Base-by-base conservation (phyloP, 2,113 vertebrate species). In the Scopus umbretta region DNA sequence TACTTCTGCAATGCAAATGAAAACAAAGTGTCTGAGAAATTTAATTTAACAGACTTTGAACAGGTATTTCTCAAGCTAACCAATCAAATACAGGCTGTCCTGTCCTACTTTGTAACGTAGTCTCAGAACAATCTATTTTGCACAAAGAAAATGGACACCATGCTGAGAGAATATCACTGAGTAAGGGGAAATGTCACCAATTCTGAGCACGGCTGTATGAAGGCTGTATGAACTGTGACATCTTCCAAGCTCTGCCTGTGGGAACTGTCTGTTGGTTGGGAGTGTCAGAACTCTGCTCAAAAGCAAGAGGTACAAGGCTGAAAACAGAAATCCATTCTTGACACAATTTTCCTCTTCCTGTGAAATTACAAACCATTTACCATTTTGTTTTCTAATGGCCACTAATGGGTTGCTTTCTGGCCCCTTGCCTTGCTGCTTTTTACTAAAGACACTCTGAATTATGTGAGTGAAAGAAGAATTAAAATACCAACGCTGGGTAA, bases 71-170 rank as follows among this genome's bases (percentile, higher is more conserved):
- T 10, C 62, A 65, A 36, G 29, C 19, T 32, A 43, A 30, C 16
- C 55, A 30, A 29, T 7, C 22, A 25, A 36, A 70, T 3, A 9
- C 0, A 9, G 38, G 36, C 9, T 65, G 15, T 47, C 52, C 45
- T 13, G 1, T 5, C 16, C 1, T 2, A 4, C 1, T 1, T 19
- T 17, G 47, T 13, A 61, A 21, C 10, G 1, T 1, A 22, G 18
- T 6, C 29, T 34, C 11, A 38, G 43, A 34, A 73, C 67, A 72
- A 29, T 5, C 30, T 29, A 5, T 27, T 55, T 19, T 40, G 43
- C 62, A 55, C 27, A 25, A 27, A 56, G 85, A 40, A 63, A 74
- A 71, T 3, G n/a, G 53, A 7, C 50, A 59, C 16, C 1, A 20
- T 14, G 38, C 36, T 2, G 16, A 72, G 79, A 6, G 6, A 16